Conservation (phyloP, 1,140 invertebrate species). For the Pseudomyrmex sp. region DNA sequence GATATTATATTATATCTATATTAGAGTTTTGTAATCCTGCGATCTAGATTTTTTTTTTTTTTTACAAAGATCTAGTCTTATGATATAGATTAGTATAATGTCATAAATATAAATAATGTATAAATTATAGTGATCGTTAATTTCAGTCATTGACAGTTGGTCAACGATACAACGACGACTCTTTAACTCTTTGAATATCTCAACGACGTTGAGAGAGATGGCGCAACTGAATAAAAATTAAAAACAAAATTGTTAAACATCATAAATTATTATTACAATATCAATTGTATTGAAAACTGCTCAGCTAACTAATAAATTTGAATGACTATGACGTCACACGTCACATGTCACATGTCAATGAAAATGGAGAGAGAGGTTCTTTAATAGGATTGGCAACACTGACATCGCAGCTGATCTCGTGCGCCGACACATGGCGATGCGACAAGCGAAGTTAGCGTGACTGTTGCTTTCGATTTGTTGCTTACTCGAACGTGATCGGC, state of each 20-base stretch:
- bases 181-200: not conserved
- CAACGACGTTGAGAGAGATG: not conserved
- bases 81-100: too few relatives aligned
- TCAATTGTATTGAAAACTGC: too few relatives aligned
- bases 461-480: not conserved
- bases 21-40: too few relatives aligned
- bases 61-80: too few relatives aligned
- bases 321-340: too few relatives aligned
- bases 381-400: not conserved
- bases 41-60: too few relatives aligned
- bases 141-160: not conserved
- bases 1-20: too few relatives aligned
- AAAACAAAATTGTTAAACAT: not conserved
- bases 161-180: not conserved
- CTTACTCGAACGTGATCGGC: not conserved
- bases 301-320: too few relatives aligned
- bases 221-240: not conserved
- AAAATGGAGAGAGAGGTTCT: too few relatives aligned
- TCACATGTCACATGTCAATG: too few relatives aligned
- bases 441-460: not conserved
- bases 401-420: not conserved
- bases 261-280: too few relatives aligned
- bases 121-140: not conserved
- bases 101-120: not conserved
- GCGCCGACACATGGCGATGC: too few relatives aligned